A percentile compares a stretch with the other conserved stretches of the same genome.
Conservation (phyloP, 2,888 invertebrate species). For the Idaea biselata region DNA sequence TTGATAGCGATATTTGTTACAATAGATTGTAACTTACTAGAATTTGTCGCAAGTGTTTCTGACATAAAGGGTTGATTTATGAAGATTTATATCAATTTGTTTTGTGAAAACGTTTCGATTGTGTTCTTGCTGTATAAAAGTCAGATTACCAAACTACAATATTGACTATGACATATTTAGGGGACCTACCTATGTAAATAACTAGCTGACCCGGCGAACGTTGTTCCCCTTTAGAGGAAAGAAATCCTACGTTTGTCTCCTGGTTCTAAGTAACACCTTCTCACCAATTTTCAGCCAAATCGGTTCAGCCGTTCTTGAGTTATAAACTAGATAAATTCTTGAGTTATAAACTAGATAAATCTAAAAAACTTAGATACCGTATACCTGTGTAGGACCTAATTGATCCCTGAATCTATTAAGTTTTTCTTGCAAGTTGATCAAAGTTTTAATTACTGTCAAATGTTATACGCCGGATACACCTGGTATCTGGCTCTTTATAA, state of each 20-base stretch:
- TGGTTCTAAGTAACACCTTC: too few species aligned
- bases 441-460: conserved; percentile 42
- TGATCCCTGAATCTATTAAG: neutral
- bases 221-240: too few species aligned
- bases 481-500: conserved; percentile 32
- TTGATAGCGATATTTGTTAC: conserved; percentile 28
- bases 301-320: too few species aligned
- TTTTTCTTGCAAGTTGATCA: conserved; percentile 6
- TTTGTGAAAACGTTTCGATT: conserved; percentile 4
- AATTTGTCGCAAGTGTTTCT: neutral
- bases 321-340: too few species aligned
- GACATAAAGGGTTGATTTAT: conserved; percentile 4
- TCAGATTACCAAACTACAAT: neutral
- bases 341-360: too few species aligned
- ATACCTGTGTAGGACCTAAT: neutral
- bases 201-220: too few species aligned
- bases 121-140: neutral
- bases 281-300: too few species aligned
- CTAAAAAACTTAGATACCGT: neutral
- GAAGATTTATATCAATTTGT: conserved; percentile 5
- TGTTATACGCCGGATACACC: conserved; percentile 37
- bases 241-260: too few species aligned
- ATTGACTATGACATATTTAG: neutral
- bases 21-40: conserved; percentile 15
- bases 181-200: too few species aligned